These are phyloP conservation scores for Marmota flaviventris DNA, from an alignment of 2,113 vertebrate genomes.

Conservation along the genomic window DNA sequence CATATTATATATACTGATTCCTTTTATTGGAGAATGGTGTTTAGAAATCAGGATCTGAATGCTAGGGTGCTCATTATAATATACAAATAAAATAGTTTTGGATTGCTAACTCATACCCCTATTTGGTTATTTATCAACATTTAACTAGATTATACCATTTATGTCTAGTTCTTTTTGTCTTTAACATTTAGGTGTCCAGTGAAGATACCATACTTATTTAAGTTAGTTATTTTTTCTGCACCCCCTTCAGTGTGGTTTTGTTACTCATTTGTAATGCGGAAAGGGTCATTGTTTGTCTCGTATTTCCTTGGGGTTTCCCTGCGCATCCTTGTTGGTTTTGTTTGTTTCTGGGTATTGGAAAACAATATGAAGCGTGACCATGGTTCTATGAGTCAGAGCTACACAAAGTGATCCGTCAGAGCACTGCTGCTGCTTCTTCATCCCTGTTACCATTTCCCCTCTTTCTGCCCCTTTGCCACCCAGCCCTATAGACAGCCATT, in stretches of 20 bases:
- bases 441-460: background rate
- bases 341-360: background rate
- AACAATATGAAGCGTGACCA: background rate
- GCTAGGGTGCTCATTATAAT: background rate
- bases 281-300: background rate
- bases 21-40: too few species aligned
- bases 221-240: background rate
- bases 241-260: background rate
- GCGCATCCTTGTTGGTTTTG: background rate
- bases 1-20: background rate
- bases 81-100: background rate
- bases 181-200: background rate
- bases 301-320: conserved; percentile 11
- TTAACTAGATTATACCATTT: background rate
- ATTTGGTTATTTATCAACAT: background rate
- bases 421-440: rapidly evolving
- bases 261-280: background rate
- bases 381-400: background rate
- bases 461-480: background rate
- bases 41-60: background rate
- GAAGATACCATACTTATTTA: background rate
- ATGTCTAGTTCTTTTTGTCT: background rate
- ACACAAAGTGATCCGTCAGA: background rate
- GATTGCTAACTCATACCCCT: background rate
- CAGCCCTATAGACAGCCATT: rapidly evolving